phyloP scores from a whole-genome alignment of 1,140 invertebrate species.

The Scaptodrosophila lebanonensis region DNA sequence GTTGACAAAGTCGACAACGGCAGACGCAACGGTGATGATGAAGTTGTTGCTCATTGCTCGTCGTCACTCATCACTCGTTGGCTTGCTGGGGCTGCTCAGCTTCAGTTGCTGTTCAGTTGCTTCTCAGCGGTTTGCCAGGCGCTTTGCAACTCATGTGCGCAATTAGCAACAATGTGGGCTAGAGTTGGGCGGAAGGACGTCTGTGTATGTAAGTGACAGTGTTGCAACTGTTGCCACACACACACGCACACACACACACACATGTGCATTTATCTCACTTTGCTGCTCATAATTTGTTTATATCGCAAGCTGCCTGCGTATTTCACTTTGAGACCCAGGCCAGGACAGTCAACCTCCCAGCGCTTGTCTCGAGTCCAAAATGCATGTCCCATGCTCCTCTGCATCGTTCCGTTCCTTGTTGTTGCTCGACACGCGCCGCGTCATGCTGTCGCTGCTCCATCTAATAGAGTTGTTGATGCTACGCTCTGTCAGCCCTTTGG shows the following conservation, averaged over 20 bases:
- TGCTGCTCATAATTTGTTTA: constrained; percentile 73
- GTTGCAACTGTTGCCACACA: background rate
- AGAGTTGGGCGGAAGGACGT: no score
- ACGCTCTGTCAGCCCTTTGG: constrained; percentile 59
- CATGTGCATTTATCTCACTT: constrained; percentile 67
- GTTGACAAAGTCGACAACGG: no score
- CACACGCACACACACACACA: constrained; percentile 28
- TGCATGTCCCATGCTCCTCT: constrained; percentile 31
- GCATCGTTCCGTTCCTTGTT: background rate
- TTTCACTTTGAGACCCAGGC: constrained; percentile 12
- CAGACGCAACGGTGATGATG: constrained; percentile 8
- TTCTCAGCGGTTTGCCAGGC: constrained; percentile 33
- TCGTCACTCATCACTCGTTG: no score
- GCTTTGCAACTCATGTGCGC: constrained; percentile 18
- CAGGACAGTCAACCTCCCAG: constrained; percentile 1
- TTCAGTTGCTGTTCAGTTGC: constrained; percentile 20
- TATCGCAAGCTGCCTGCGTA: constrained; percentile 48
- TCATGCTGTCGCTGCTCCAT: constrained; percentile 36
- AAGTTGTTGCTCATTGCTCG: constrained; percentile 15
- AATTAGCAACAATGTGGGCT: constrained; percentile 57
- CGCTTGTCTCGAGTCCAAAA: constrained; percentile 32
- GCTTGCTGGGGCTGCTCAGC: background rate
- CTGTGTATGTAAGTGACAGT: no score
- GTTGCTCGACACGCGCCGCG: constrained; percentile 10
- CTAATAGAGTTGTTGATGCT: constrained; percentile 70